These are phyloP conservation scores for Agapostemon virescens DNA, from an alignment of 2,888 invertebrate genomes.

Conservation along the genomic window DNA sequence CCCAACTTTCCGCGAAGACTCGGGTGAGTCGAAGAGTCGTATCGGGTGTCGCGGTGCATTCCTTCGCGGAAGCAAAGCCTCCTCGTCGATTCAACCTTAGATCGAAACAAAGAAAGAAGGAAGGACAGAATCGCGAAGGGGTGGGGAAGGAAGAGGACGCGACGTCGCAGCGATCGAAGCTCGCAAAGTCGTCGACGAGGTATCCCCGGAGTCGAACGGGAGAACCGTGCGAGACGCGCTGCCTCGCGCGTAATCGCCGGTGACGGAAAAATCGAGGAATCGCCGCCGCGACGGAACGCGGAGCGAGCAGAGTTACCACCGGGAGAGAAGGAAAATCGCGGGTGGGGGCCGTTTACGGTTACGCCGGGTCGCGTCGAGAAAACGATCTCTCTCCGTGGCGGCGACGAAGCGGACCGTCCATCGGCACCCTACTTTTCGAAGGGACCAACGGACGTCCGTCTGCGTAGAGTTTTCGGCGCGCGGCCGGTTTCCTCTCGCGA, in stretches of 20 bases:
- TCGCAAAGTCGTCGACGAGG: not conserved
- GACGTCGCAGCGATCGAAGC: not conserved
- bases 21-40: no score
- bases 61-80: not conserved
- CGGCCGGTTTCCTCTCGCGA: not conserved
- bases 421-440: constrained; percentile 43
- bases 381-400: constrained; percentile 54
- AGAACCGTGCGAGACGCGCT: not conserved
- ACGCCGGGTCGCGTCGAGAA: constrained; percentile 55
- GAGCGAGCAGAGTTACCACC: constrained; percentile 2
- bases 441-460: constrained; percentile 52
- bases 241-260: constrained; percentile 36
- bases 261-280: constrained; percentile 30
- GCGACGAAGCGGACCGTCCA: constrained; percentile 30
- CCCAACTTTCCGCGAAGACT: not conserved
- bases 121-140: not conserved
- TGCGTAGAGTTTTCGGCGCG: not conserved
- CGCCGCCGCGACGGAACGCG: constrained; percentile 16
- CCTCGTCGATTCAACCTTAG: not conserved
- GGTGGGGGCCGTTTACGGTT: constrained; percentile 70
- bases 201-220: constrained; percentile 4
- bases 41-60: not conserved
- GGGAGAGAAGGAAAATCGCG: constrained; percentile 29
- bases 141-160: not conserved
- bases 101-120: no score